Evolutionary conservation across 2,113 vertebrate species (phyloP).

Genomic region (Rhadina sibilatrix): DNA sequence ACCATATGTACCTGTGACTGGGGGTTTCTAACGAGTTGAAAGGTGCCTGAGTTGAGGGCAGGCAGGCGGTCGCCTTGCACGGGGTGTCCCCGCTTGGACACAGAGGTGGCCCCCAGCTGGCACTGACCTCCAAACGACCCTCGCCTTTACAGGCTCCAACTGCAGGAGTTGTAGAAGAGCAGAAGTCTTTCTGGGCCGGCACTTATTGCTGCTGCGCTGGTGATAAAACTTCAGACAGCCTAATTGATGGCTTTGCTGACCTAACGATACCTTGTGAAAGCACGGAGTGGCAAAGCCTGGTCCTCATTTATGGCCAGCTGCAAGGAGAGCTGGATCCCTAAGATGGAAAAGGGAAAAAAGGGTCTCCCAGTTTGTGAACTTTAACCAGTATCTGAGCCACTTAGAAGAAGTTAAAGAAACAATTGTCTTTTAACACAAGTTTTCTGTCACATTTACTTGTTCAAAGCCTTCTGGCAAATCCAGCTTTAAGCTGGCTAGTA

Average conservation of each 20-base stretch:
- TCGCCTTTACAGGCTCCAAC: conserved; percentile 86
- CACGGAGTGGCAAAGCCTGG: conserved; percentile 87
- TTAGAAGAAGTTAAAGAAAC: conserved; percentile 54
- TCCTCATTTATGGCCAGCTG: conserved; percentile 98
- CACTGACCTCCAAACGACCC: conserved; percentile 93
- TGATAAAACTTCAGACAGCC: conserved; percentile 99
- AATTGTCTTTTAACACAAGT: conserved; percentile 29
- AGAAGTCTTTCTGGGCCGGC: conserved; percentile 90
- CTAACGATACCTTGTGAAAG: conserved; percentile 99
- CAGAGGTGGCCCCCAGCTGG: conserved; percentile 88
- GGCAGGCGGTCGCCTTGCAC: conserved; percentile 70
- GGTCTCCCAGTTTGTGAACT: conserved; percentile 75
- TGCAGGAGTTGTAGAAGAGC: conserved; percentile 83
- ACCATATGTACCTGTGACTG: conserved; percentile 89
- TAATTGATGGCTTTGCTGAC: conserved; percentile 99
- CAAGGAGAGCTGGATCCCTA: conserved; percentile 82
- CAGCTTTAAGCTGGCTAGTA: not conserved
- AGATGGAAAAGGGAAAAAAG: conserved; percentile 60
- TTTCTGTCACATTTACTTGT: not conserved
- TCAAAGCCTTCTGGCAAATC: conserved; percentile 40
- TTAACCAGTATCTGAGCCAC: conserved; percentile 73
- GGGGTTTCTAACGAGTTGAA: conserved; percentile 73
- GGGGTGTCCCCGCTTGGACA: conserved; percentile 76
- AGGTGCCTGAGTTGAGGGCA: conserved; percentile 75
- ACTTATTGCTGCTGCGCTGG: conserved; percentile 91